Percentiles rank a stretch among this genome's conserved stretches.
Conservation (phyloP, 2,113 vertebrate species). For the Halcyon senegalensis region DNA sequence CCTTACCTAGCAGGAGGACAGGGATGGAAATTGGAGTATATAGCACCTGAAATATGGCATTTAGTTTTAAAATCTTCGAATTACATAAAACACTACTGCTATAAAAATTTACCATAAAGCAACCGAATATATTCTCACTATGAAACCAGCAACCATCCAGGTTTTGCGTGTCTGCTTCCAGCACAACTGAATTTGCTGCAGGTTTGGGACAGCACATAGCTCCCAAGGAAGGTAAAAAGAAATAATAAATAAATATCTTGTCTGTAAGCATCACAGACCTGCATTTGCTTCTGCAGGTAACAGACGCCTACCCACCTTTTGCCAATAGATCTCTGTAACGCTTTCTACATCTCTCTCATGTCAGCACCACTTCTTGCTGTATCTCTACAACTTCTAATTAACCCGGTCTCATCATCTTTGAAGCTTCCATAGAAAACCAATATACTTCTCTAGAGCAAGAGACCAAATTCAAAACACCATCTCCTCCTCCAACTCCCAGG, state of each 20-base stretch:
- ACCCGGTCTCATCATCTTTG: background rate
- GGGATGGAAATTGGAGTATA: background rate
- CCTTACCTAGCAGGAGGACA: background rate
- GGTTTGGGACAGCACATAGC: background rate
- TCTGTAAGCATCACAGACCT: background rate
- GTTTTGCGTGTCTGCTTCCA: background rate
- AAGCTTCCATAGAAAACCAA: background rate
- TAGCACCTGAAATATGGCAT: background rate
- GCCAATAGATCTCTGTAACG: background rate
- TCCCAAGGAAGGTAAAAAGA: background rate
- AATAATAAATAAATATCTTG: background rate
- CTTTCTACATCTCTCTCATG: background rate
- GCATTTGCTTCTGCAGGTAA: background rate
- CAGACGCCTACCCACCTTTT: constrained; percentile 39
- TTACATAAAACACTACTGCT: background rate
- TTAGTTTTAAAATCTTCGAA: background rate
- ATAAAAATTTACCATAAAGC: background rate
- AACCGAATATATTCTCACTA: background rate
- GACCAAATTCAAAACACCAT: background rate
- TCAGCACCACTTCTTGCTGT: background rate
- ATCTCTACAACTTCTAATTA: constrained; percentile 54
- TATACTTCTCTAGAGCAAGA: background rate
- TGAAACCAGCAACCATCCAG: background rate
- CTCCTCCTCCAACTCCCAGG: background rate
- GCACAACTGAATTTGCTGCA: background rate